Evolutionary conservation across 2,797 vertebrate genomes (phyloP).

Genomic region (Etheostoma nigrum): DNA sequence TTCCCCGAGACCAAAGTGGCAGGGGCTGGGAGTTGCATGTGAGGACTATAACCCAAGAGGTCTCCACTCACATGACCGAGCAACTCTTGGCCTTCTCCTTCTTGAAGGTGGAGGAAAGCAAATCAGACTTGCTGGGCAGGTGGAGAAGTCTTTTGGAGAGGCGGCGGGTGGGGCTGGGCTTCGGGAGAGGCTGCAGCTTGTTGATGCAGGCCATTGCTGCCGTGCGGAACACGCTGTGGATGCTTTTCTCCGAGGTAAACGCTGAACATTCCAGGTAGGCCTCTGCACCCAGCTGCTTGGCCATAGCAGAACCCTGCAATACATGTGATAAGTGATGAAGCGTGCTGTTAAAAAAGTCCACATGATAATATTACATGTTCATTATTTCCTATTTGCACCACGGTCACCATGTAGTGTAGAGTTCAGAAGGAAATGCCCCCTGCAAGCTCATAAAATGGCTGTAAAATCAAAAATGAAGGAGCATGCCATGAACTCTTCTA

Average conservation of each 20-base stretch:
- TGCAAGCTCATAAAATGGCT: not conserved
- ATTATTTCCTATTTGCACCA: not conserved
- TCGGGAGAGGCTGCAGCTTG: conserved; percentile 85
- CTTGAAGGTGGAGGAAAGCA: conserved; percentile 95
- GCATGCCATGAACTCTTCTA: not conserved
- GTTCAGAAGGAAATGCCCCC: not conserved
- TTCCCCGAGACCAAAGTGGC: conserved; percentile 83
- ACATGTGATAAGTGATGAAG: conserved; percentile 6
- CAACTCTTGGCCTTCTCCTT: conserved; percentile 98
- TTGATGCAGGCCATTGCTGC: conserved; percentile 92
- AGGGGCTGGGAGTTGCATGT: conserved; percentile 73
- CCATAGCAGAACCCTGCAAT: conserved; percentile 90
- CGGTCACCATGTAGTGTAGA: not conserved
- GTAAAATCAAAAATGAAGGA: not conserved
- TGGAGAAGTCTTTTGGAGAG: conserved; percentile 95
- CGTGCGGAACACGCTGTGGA: conserved; percentile 94
- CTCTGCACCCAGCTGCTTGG: conserved; percentile 94
- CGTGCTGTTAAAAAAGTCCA: not conserved
- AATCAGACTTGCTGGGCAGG: conserved; percentile 93
- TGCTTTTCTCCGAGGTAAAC: conserved; percentile 96
- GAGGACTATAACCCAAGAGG: conserved; percentile 61
- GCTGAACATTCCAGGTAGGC: conserved; percentile 95
- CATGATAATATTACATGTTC: not conserved
- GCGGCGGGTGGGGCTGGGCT: conserved; percentile 90
- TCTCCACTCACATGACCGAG: conserved; percentile 92